Base-by-base conservation (phyloP, 1,140 invertebrate genomes). In the Papilio glaucus region DNA sequence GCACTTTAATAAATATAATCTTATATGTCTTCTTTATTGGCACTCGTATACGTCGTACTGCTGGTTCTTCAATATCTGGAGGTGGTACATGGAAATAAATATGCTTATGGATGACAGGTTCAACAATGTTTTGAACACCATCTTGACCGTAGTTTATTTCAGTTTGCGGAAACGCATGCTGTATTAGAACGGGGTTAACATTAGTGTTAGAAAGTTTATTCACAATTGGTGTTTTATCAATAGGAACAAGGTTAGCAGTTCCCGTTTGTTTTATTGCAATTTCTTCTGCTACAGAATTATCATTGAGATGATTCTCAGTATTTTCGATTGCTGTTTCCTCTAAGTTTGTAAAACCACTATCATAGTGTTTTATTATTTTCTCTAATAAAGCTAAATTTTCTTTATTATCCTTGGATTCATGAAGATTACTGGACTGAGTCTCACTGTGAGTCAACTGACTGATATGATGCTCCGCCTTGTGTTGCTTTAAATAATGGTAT, bases 11-110 rank as follows among this genome's bases (percentile, higher is more conserved):
- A 92, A 97, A 97, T 18, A 97, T 95, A 75, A 97, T 97, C 83
- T 97, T 97, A 94, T 97, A 97, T 81, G 96, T 96, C 82, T 97
- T 97, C 82, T 97, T 96, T 4, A 96, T 95, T 3, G 94, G 93
- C 10, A 94, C 86, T 26, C 85, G 77, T 57, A 92, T 85, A 33
- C 83, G 90, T 87, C 90, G 88, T 69, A 87, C 93, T 13, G 95
- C 94, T 3, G 94, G 87, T 84, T 96, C 95, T 82, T 96, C 95
- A 0, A 95, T 94, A 84, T 97, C 96, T 83, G 96, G 96, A n/a
- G 96, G 96, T 71, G 96, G 96, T 10, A 97, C 96, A 84, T 97
- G 96, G 9, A 97, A 96, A 87, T 97, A 97, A n/a, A 97, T 96
- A 85, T 97, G 96, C 86, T 97, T 97, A 83, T 96, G 96, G 49